Conservation (phyloP, 1,140 invertebrate species). For the Brachionus angularis region DNA sequence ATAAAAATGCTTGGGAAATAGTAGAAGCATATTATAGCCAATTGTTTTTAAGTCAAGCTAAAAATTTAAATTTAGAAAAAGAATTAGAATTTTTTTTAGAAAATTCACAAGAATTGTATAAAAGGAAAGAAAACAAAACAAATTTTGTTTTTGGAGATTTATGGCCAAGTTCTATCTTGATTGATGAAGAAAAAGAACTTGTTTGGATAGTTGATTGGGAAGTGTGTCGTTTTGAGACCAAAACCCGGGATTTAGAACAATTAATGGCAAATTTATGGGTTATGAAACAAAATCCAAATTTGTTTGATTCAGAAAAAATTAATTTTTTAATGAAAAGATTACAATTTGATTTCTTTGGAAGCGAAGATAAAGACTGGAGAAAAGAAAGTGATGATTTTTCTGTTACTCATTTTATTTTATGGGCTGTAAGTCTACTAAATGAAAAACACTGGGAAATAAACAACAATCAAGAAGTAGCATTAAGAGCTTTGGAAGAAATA, state of each 20-base stretch:
- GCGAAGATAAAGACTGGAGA: conserved; percentile 17
- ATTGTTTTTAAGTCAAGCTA: neutral
- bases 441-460: conserved; percentile 23
- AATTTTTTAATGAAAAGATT: neutral
- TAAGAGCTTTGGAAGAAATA: conserved; percentile 35
- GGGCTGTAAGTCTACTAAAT: conserved; percentile 9
- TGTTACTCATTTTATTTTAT: conserved; percentile 17
- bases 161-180: conserved; percentile 34
- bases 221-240: neutral
- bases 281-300: conserved; percentile 29
- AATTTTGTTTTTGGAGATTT: conserved; percentile 34
- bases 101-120: neutral
- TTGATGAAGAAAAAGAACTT: conserved; percentile 32
- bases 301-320: conserved; percentile 5
- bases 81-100: conserved; percentile 12
- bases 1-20: neutral
- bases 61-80: conserved; percentile 28
- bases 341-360: conserved; percentile 3
- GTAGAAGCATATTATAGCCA: neutral
- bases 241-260: conserved; percentile 18
- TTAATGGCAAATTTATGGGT: conserved; percentile 37
- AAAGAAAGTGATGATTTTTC: neutral
- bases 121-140: neutral
- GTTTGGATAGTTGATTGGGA: conserved; percentile 41
- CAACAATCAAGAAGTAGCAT: neutral